Conservation (phyloP, 2,797 vertebrate genomes). For the Sebastiscus tertius region DNA sequence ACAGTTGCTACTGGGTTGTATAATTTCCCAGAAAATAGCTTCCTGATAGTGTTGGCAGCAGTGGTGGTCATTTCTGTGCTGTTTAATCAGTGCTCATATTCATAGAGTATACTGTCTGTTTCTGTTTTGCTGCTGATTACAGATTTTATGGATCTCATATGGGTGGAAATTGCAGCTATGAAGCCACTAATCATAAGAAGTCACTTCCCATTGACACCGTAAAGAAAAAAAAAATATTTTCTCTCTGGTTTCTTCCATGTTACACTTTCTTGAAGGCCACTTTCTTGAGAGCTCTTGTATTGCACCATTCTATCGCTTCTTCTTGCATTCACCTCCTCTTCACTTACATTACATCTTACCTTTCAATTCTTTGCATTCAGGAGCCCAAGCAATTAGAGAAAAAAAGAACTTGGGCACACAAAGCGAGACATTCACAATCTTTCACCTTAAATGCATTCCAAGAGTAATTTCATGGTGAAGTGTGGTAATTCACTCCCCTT, state of each 20-base stretch:
- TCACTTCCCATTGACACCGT: neutral
- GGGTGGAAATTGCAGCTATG: constrained; percentile 16
- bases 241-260: neutral
- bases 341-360: neutral
- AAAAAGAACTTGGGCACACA: neutral
- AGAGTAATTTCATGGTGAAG: neutral
- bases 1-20: constrained; percentile 17
- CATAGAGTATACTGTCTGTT: constrained; percentile 10
- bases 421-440: neutral
- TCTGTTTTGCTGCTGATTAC: constrained; percentile 24
- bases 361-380: neutral
- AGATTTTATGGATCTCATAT: constrained; percentile 26
- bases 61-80: constrained; percentile 18
- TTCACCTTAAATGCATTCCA: neutral
- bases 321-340: neutral
- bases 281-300: neutral
- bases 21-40: constrained; percentile 24
- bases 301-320: neutral
- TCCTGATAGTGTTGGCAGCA: constrained; percentile 8
- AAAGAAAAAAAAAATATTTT: neutral
- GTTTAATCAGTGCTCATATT: constrained; percentile 30
- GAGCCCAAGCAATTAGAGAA: neutral
- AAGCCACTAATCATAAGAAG: constrained; percentile 4
- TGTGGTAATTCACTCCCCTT: neutral
- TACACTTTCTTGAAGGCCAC: neutral